Evolutionary conservation across 35 echinoderm and acorn worm species (phyloP), one percentile per base, ranked within the genome.

Genomic region (Chiridota heheva): DNA sequence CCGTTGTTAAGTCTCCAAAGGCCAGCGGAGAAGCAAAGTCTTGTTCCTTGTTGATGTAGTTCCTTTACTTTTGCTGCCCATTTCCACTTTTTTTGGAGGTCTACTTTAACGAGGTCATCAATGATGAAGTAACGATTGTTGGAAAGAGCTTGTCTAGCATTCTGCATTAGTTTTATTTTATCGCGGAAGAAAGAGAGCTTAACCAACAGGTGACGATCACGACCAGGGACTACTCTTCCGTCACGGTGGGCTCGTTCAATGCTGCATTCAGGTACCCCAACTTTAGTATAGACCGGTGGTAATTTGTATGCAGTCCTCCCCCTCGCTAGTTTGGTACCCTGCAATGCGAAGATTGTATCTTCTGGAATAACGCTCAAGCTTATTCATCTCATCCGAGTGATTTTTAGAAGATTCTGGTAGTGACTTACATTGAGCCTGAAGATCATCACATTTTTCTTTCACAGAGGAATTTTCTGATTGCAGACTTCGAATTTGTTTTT

Each of bases 21-120:
- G 12, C 73, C 73, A 32, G 22, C 46, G 2, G 46, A 30, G 51
- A 77, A 77, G 34, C 47, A 49, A 13, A 77, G 47, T 77, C 47
- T 53, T 12, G 45, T 77, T 16, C 73, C 73, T 53, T 53, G 7
- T 13, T 35, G 34, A 36, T 28, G 58, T 56, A 77, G 73, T 58
- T 53, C 51, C 13, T 53, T 77, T n/a, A 77, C 73, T 32, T 57
- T 22, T 26, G 44, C 27, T 15, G 47, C 29, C 47, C 73, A 53
- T 57, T 38, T 77, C 18, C 73, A 25, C 17, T 77, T 77, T 51
- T 77, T 49, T 20, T 32, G 8, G 7, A 77, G 51, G 35, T 77
- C 73, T 37, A 77, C 6, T 33, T 77, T 26, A 25, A 49, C 58
- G 24, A 77, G 51, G 18, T 77, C 73, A 27, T 77, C 73, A 35